phyloP scores from a whole-genome alignment of 1,140 invertebrate species.

The Drosophila neocordata region DNA sequence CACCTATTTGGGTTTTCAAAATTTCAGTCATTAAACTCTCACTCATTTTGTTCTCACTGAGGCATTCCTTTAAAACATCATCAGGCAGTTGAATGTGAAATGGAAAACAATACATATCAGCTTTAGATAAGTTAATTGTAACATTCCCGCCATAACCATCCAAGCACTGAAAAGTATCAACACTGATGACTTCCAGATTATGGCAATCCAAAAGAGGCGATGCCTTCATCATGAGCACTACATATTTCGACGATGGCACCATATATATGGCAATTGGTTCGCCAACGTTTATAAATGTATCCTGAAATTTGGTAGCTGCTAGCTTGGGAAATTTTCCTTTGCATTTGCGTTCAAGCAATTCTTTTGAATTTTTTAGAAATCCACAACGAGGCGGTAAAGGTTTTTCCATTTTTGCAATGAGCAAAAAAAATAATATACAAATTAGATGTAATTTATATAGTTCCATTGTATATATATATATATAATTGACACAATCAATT shows the following conservation, averaged over 20 bases:
- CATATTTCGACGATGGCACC: slow-evolving; percentile 19
- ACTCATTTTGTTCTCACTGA: background rate
- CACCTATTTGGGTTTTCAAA: slow-evolving; percentile 13
- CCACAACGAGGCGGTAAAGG: slow-evolving; percentile 39
- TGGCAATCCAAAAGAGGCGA: slow-evolving; percentile 40
- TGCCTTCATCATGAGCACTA: slow-evolving; percentile 42
- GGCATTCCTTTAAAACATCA: slow-evolving; percentile 50
- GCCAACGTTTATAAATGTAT: slow-evolving; percentile 41
- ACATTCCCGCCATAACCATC: background rate
- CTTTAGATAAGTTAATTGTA: slow-evolving; percentile 20
- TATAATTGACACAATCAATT: too few relatives aligned
- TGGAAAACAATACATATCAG: slow-evolving; percentile 58
- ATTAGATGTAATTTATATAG: background rate
- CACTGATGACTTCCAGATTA: slow-evolving; percentile 22
- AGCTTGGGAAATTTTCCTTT: slow-evolving; percentile 36
- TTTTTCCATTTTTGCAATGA: background rate
- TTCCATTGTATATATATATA: background rate
- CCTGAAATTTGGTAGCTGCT: slow-evolving; percentile 48
- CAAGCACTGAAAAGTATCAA: slow-evolving; percentile 29
- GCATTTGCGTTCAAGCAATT: slow-evolving; percentile 26
- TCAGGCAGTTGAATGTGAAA: slow-evolving; percentile 66
- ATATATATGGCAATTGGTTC: slow-evolving; percentile 49
- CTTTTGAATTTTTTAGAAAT: slow-evolving; percentile 13
- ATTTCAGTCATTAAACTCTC: background rate
- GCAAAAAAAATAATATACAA: background rate